Evolutionary conservation across 2,888 invertebrate genomes (phyloP), one percentile per base, ranked within the genome.

Genomic region (Venustoraphidia nigricollis): DNA sequence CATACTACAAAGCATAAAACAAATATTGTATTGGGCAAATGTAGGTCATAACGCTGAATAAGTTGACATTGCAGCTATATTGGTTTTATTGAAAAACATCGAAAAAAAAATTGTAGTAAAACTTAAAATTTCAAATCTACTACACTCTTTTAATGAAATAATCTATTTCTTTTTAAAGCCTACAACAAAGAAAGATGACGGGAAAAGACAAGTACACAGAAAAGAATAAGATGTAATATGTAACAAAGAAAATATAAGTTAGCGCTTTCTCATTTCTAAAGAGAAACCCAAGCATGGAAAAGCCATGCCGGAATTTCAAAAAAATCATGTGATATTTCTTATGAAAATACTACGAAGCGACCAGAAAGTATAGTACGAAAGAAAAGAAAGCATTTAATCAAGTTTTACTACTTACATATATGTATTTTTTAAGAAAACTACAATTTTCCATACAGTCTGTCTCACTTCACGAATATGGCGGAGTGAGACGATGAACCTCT

Each of bases 401-500:
- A 27, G 27, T 27, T 27, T 27, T 27, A 27, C 27, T 27, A 27
- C 27, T 27, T 27, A 27, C 27, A 27, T 27, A 27, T 27, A 27
- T 27, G 27, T 27, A 27, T 27, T 27, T 27, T 27, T 27, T 27
- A 27, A 27, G 34, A 47, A 47, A 35, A 47, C 34, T 43, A 36
- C 37, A 36, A 43, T 47, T 47, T 46, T 34, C 27, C 41, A 41
- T 46, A 36, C 46, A 46, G 43, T 47, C 47, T 47, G 47, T 47
- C 47, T 47, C 47, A 42, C 47, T 47, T 47, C 39, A 47, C 34
- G 43, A 47, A 47, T 47, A 47, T 47, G 43, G 47, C 47, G 47
- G 47, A 47, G 47, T 43, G 47, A 47, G 47, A 47, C 47, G 47
- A 47, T 47, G 47, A 34, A 43, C 41, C 13, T 14, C 34, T 37